Base-by-base conservation (phyloP, 2,797 vertebrate species). In the Hylomyscus alleni region DNA sequence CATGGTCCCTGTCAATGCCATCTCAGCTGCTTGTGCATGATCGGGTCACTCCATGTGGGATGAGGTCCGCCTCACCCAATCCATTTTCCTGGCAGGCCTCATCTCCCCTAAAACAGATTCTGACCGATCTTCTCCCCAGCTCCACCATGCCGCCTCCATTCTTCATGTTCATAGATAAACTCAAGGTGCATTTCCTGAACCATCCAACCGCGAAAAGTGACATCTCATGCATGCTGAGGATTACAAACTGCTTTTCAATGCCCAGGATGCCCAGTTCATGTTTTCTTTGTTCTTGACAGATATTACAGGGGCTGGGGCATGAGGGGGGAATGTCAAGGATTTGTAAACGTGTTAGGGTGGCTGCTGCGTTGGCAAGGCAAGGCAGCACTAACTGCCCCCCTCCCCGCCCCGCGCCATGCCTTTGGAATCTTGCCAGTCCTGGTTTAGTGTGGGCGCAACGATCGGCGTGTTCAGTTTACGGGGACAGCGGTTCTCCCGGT, bases 1-100 rank as follows among this genome's bases (percentile, higher is more conserved):
- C 98, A 95, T 83, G 92, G 96, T 72, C 96, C 97, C 95, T 67
- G 0, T 34, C 34, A 0, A 52, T 85, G 89, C 93, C 97, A 93
- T 96, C 60, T 91, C 96, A 84, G 97, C 97, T 96, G 97, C 97
- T 98, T 95, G 80, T 98, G 98, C 98, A 98, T 97, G 98, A 97
- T 96, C 67, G 15, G 91, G 96, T 94, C 95, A 40, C 60, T 80
- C 86, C 92, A 37, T 92, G 37, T 20, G 69, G 72, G 84, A 37
- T 14, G 73, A 87, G 94, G 92, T 75, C 73, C 11, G 14, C 5
- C n/a, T 50, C 22, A 5, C 72, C 87, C 90, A 19, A 1, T 52
- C 87, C 0, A 7, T 65, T 76, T 93, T 93, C 69, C 95, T 7
- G 24, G 92, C 90, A 47, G 95, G 52, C 69, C 86, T 94, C 96